These are phyloP conservation scores for Morbakka virulenta DNA, from an alignment of 30 jellyfish, hydroid and myxozoan species.

Conservation along the genomic window DNA sequence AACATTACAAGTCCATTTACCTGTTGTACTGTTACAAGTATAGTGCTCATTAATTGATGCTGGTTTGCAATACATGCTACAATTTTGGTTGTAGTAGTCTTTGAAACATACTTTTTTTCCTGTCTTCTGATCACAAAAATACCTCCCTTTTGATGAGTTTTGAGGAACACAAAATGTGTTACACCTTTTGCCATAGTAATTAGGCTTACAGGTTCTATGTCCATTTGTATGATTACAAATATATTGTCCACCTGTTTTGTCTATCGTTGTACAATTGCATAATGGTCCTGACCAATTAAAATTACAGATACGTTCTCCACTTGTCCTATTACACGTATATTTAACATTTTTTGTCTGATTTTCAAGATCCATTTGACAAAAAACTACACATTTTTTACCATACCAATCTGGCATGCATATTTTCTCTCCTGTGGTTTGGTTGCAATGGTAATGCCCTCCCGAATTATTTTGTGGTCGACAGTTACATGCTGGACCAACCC, in stretches of 20 bases:
- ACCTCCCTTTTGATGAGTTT: no score
- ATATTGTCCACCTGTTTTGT: no score
- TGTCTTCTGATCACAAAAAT: background rate
- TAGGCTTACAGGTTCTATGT: background rate
- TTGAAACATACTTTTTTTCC: background rate
- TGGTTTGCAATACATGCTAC: background rate
- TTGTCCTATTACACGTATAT: background rate
- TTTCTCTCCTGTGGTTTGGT: background rate
- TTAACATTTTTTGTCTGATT: background rate
- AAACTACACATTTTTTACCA: background rate
- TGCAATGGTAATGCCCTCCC: background rate
- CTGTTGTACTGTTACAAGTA: background rate
- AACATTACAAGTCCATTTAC: background rate
- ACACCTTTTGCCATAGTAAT: background rate
- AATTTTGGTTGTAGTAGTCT: background rate
- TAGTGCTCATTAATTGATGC: background rate
- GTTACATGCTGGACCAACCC: background rate
- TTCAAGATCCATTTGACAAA: background rate
- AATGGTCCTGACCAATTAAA: constrained; percentile 29
- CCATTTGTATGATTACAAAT: background rate
- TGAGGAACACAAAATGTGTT: background rate
- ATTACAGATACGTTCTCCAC: constrained; percentile 1
- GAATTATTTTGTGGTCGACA: background rate
- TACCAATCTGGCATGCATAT: background rate
- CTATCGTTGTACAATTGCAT: no score